A percentile compares a stretch with the other conserved stretches of the same genome.
Evolutionary conservation across 2,113 vertebrate genomes (phyloP).

Genomic region (Epinephelus fuscoguttatus): DNA sequence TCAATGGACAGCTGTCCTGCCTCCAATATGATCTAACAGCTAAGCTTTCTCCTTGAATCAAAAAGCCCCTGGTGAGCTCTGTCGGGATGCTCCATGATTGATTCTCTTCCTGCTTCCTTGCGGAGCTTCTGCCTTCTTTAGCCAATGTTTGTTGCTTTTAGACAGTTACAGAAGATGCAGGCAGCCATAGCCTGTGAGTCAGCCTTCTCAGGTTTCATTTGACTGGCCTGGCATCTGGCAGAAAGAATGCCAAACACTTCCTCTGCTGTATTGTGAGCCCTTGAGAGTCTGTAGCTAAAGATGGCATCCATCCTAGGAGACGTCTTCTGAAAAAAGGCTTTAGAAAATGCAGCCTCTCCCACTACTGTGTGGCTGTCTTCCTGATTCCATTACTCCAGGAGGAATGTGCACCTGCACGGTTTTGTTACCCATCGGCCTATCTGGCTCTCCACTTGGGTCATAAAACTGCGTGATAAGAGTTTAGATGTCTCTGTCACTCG

Average conservation of each 20-base stretch:
- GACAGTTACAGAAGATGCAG: slow-evolving; percentile 25
- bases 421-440: slow-evolving; percentile 1
- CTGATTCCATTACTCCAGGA: neutral
- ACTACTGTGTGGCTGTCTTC: neutral
- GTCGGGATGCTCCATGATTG: neutral
- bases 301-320: slow-evolving; percentile 33
- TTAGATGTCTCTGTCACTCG: neutral
- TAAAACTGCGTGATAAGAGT: slow-evolving; percentile 12
- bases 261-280: slow-evolving; percentile 21
- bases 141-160: slow-evolving; percentile 15
- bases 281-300: slow-evolving; percentile 25
- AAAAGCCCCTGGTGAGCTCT: neutral
- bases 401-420: neutral
- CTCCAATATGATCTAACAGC: neutral
- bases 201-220: slow-evolving; percentile 42
- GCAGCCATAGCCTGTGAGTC: slow-evolving; percentile 22
- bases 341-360: slow-evolving; percentile 19
- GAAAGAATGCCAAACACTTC: slow-evolving; percentile 48
- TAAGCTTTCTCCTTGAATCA: slow-evolving; percentile 3
- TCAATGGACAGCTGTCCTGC: neutral
- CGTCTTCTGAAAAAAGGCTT: slow-evolving; percentile 15
- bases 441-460: slow-evolving; percentile 5
- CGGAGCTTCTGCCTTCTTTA: neutral
- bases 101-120: neutral
- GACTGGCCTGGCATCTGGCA: slow-evolving; percentile 41